Evolutionary conservation across 2,888 invertebrate genomes (phyloP).

Genomic region (Dasypogon diadema): DNA sequence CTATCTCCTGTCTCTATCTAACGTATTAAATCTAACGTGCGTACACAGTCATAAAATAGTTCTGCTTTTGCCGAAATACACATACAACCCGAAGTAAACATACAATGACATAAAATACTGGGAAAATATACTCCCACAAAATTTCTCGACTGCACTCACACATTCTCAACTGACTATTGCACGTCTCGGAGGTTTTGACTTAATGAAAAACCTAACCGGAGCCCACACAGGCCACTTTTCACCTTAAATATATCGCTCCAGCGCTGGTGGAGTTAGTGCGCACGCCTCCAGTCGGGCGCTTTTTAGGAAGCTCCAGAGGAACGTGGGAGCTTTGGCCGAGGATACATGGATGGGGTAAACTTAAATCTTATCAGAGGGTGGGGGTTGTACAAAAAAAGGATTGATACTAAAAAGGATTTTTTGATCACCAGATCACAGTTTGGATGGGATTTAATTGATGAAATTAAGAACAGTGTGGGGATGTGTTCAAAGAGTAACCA

Average conservation of each 20-base stretch:
- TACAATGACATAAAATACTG: conserved; percentile 33
- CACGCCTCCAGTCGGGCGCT: background rate
- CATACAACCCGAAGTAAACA: conserved; percentile 25
- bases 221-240: conserved; percentile 41
- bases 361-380: conserved; percentile 20
- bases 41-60: conserved; percentile 24
- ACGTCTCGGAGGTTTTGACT: too few species aligned
- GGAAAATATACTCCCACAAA: too few species aligned
- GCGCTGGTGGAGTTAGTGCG: background rate
- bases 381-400: background rate
- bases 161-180: too few species aligned
- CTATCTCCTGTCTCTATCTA: conserved; percentile 33
- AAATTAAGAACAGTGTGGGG: conserved; percentile 25
- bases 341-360: background rate
- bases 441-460: conserved; percentile 21
- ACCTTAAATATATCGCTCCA: conserved; percentile 34
- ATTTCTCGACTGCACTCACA: too few species aligned
- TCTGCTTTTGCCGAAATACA: conserved; percentile 19
- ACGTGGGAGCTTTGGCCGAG: conserved; percentile 5
- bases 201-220: conserved; percentile 30
- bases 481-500: background rate
- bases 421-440: conserved; percentile 23
- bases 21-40: too few species aligned
- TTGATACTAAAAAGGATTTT: background rate
- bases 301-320: conserved; percentile 1